phyloP scores from a whole-genome alignment of 1,140 invertebrate species.

The Hermatobates lingyangjiaoensis region DNA sequence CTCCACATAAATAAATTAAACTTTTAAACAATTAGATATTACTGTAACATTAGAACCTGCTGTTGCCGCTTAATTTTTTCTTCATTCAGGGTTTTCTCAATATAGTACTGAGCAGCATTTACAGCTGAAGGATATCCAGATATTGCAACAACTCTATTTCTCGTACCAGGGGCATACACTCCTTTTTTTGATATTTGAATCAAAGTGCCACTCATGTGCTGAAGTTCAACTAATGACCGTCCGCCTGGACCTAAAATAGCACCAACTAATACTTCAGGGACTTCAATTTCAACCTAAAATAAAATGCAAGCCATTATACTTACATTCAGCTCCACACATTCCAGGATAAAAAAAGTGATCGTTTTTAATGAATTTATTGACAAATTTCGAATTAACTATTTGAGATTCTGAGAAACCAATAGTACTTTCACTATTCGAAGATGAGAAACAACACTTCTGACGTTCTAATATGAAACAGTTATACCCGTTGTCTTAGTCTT shows the following conservation, averaged over 20 bases:
- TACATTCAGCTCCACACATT: no score
- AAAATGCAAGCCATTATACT: neutral
- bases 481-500: no score
- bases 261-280: constrained; percentile 86
- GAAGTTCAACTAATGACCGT: constrained; percentile 87
- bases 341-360: no score
- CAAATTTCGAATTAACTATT: no score
- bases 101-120: constrained; percentile 76
- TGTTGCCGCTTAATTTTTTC: constrained; percentile 86
- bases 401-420: no score
- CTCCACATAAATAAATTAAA: no score
- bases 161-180: constrained; percentile 85
- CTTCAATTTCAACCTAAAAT: constrained; percentile 59
- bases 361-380: no score
- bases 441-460: no score
- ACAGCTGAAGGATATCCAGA: constrained; percentile 73
- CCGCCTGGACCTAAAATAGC: constrained; percentile 91
- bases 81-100: constrained; percentile 86
- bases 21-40: no score
- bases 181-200: constrained; percentile 98
- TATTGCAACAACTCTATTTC: constrained; percentile 92
- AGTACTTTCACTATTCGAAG: no score
- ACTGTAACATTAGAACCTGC: constrained; percentile 18
- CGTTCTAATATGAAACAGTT: no score
- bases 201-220: constrained; percentile 86